Percentiles rank a stretch among this genome's conserved stretches.
Evolutionary conservation across 2,797 vertebrate genomes (phyloP).

Genomic region (Caiman crocodilus): DNA sequence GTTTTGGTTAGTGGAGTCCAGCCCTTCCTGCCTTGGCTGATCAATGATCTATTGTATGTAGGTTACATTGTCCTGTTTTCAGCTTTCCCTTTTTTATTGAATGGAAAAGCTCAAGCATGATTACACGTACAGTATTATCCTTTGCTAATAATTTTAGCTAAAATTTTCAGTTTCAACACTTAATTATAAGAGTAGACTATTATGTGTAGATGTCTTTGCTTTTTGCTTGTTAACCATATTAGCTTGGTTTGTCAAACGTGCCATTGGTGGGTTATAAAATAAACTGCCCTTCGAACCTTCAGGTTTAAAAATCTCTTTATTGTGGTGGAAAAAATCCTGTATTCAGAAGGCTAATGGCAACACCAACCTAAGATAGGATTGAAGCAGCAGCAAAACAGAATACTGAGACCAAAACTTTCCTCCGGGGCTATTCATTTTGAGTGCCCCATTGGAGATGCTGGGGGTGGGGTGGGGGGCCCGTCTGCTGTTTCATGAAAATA

Average conservation of each 20-base stretch:
- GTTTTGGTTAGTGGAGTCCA: too few relatives aligned
- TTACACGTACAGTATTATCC: constrained; percentile 12
- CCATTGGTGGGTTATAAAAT: background rate
- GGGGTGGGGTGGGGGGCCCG: too few relatives aligned
- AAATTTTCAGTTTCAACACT: constrained; percentile 10
- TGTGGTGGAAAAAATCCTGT: background rate
- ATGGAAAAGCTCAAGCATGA: constrained; percentile 7
- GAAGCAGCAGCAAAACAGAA: background rate
- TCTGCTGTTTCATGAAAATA: background rate
- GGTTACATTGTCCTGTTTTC: constrained; percentile 60
- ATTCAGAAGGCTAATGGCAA: background rate
- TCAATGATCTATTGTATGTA: constrained; percentile 26
- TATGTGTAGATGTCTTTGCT: background rate
- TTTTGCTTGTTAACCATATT: background rate
- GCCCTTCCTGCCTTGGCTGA: constrained; percentile 14
- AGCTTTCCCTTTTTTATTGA: constrained; percentile 19
- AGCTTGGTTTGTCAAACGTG: background rate
- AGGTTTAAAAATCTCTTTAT: background rate
- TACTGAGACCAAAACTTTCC: background rate
- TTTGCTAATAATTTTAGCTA: constrained; percentile 36
- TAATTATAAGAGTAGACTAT: background rate
- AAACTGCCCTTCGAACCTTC: background rate
- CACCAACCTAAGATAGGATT: background rate
- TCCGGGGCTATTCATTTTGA: background rate
- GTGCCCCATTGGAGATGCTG: background rate